Conservation (phyloP, 2,888 invertebrate genomes). For the Campaea margaritaria region DNA sequence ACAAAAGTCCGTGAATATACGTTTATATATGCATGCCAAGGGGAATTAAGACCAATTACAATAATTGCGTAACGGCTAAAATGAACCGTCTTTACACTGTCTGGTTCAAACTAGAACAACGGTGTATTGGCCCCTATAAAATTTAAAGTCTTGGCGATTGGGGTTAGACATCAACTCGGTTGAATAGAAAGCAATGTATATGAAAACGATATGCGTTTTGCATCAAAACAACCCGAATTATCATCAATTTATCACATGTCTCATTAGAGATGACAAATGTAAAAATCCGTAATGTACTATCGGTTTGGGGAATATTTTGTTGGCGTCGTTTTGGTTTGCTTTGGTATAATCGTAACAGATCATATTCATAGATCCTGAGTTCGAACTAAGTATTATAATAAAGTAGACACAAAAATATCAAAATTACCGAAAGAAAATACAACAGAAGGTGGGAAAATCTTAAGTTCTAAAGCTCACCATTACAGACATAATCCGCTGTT, state of each 20-base stretch:
- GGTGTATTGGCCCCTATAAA: slow-evolving; percentile 33
- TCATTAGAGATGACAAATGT: too few species aligned
- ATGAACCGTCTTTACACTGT: slow-evolving; percentile 43
- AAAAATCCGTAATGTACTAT: too few species aligned
- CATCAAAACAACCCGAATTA: too few species aligned
- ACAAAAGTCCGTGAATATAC: slow-evolving; percentile 31
- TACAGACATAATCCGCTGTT: background rate
- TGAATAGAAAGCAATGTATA: too few species aligned
- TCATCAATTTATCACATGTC: too few species aligned
- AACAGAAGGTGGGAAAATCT: slow-evolving; percentile 11
- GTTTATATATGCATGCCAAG: slow-evolving; percentile 34
- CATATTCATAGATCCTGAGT: too few species aligned
- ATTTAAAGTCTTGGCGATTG: slow-evolving; percentile 23
- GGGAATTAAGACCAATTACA: slow-evolving; percentile 57
- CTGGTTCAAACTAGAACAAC: slow-evolving; percentile 43
- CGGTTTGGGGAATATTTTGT: too few species aligned
- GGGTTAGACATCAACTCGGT: background rate
- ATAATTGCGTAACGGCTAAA: slow-evolving; percentile 58
- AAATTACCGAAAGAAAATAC: background rate
- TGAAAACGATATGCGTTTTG: too few species aligned
- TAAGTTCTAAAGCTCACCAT: background rate
- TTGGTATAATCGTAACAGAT: too few species aligned
- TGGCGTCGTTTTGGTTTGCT: too few species aligned
- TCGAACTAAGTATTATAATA: too few species aligned
- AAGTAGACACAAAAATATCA: background rate